These are phyloP conservation scores for Picathartes gymnocephalus DNA, from an alignment of 2,113 vertebrate genomes.

Conservation along the genomic window DNA sequence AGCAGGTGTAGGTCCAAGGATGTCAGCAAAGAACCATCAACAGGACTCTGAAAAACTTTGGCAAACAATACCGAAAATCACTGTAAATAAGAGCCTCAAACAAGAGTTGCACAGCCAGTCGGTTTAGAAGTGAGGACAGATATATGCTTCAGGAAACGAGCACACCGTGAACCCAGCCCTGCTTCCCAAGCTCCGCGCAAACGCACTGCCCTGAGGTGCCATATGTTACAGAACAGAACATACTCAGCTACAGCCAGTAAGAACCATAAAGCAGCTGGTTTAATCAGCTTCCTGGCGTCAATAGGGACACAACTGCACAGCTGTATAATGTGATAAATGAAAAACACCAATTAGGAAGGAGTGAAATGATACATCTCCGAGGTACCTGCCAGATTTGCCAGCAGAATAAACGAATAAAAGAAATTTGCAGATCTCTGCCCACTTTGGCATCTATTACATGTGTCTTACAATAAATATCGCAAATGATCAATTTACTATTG, in stretches of 20 bases:
- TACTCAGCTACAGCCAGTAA: neutral
- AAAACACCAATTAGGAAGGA: neutral
- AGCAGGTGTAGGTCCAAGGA: neutral
- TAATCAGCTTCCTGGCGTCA: neutral
- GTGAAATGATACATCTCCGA: neutral
- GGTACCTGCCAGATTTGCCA: neutral
- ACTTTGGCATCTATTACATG: neutral
- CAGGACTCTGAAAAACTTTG: neutral
- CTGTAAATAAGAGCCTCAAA: neutral
- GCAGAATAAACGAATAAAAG: neutral
- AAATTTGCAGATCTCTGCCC: neutral
- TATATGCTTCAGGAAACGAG: neutral
- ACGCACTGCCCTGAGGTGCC: neutral
- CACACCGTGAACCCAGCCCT: neutral
- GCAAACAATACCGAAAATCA: neutral
- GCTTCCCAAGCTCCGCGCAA: neutral
- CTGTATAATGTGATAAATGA: neutral
- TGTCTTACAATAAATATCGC: neutral
- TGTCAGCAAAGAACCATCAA: neutral
- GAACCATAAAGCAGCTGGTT: slow-evolving; percentile 40
- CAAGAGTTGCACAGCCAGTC: neutral
- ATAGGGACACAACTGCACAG: neutral
- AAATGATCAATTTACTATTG: neutral
- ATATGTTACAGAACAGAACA: slow-evolving; percentile 14
- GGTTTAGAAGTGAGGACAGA: neutral